Percentiles rank a stretch among this genome's conserved stretches.
phyloP scores from a whole-genome alignment of 2,797 vertebrate species.

The Centroberyx gerrardi region DNA sequence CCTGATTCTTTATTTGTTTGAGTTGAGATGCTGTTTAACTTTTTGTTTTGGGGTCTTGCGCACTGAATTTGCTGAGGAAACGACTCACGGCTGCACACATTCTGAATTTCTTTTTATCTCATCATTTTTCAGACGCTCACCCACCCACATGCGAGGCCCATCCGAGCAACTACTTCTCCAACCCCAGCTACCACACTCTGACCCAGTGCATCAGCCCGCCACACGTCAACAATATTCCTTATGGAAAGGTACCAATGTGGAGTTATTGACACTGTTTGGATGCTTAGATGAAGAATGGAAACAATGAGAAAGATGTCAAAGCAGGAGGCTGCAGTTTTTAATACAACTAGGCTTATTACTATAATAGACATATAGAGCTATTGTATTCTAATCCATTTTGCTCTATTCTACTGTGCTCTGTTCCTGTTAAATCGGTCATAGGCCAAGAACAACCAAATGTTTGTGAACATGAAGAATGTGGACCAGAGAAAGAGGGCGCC shows the following conservation, averaged over 20 bases:
- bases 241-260: constrained; percentile 85
- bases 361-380: too few species aligned
- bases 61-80: too few species aligned
- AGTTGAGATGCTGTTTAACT: too few species aligned
- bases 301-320: too few species aligned
- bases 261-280: neutral
- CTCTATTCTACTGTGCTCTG: neutral
- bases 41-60: too few species aligned
- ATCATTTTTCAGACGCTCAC: constrained; percentile 86
- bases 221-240: constrained; percentile 83
- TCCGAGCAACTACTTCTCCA: constrained; percentile 95
- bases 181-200: constrained; percentile 96
- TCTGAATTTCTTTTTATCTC: neutral
- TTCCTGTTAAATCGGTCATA: constrained; percentile 51
- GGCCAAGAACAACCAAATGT: constrained; percentile 90
- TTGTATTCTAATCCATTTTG: neutral
- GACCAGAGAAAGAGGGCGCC: constrained; percentile 88
- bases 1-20: too few species aligned
- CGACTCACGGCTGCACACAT: too few species aligned
- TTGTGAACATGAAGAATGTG: constrained; percentile 90
- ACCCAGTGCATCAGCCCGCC: constrained; percentile 89
- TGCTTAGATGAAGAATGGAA: too few species aligned
- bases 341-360: too few species aligned
- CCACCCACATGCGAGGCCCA: constrained; percentile 85
- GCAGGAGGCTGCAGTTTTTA: too few species aligned